Evolutionary conservation across 1,140 invertebrate species (phyloP).

Genomic region (Bombus haemorrhoidalis): DNA sequence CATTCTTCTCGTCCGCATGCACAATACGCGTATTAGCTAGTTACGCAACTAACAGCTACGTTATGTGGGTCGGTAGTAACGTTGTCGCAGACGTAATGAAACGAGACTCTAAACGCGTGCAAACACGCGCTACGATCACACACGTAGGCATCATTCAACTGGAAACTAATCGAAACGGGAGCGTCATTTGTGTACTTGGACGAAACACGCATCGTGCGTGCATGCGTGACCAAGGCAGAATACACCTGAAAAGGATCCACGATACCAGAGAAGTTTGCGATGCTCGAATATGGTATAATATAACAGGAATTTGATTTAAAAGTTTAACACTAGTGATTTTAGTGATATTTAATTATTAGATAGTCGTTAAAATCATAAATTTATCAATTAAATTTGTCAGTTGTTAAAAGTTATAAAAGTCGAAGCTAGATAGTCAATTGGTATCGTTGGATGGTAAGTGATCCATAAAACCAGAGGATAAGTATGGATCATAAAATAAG

Average conservation of each 20-base stretch:
- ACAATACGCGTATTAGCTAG: slow-evolving; percentile 28
- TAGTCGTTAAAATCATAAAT: no score
- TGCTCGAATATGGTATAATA: not conserved
- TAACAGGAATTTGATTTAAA: not conserved
- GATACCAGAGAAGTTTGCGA: not conserved
- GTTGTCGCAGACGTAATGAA: slow-evolving; percentile 23
- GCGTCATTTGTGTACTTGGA: not conserved
- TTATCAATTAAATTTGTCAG: no score
- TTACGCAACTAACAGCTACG: slow-evolving; percentile 30
- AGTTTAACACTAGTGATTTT: not conserved
- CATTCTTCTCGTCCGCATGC: slow-evolving; percentile 1
- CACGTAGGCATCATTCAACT: not conserved
- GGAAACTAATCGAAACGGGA: slow-evolving; percentile 16
- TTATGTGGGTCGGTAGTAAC: slow-evolving; percentile 34
- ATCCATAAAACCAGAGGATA: no score
- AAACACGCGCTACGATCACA: not conserved
- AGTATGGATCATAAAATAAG: no score
- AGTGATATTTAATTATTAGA: no score
- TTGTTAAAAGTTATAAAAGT: no score
- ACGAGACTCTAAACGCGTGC: not conserved
- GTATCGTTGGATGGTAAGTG: not conserved
- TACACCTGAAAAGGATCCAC: not conserved
- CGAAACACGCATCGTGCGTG: not conserved
- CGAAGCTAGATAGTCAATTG: no score
- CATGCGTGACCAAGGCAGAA: not conserved